Base-by-base conservation (phyloP, 1,140 invertebrate species). In the Drosophila elegans region DNA sequence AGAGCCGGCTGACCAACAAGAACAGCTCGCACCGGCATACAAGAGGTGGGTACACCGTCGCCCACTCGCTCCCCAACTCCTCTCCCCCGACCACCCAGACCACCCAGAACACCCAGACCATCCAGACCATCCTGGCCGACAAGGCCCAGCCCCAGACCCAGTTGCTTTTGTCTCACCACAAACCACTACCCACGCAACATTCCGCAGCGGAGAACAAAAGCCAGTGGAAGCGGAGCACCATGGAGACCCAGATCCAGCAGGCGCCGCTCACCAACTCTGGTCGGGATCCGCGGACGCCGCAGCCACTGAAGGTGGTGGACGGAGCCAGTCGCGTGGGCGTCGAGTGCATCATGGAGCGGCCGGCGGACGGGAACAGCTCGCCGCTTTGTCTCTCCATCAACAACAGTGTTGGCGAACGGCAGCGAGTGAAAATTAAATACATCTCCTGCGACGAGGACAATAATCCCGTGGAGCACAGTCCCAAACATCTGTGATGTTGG, bases 391-490 rank as follows among this genome's bases (percentile, higher is more conserved):
- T 91, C 7, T 91, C 90, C 3, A 80, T 91, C 21, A 68, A 90
- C 52, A 86, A 90, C 42, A 80, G 85, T 25, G 21, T 36, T 2
- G 84, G 84, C 4, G 80, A 91, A 48, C 74, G 82, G n/a, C 78
- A 91, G 41, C 78, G 72, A 21, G 69, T 91, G 27, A 85, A 82
- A 78, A 91, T 91, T 46, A 88, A 91, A 66, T 91, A 91, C 63
- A 91, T 91, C 51, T 91, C 90, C 49, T 91, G 90, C 63, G 90
- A 91, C 73, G 90, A 91, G 71, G 90, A 91, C 74, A 91, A 91
- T 84, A 91, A 91, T 85, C 82, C 90, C 9, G 81, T 88, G 46
- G 77, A 91, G 52, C 73, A 74, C n/a, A 55, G 51, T 6, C 41
- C 74, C 54, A 77, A 77, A 51, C 42, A 77, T 53, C 66, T 78